Conservation (phyloP, 2,888 invertebrate genomes). For the Troglohyphantes excavatus region DNA sequence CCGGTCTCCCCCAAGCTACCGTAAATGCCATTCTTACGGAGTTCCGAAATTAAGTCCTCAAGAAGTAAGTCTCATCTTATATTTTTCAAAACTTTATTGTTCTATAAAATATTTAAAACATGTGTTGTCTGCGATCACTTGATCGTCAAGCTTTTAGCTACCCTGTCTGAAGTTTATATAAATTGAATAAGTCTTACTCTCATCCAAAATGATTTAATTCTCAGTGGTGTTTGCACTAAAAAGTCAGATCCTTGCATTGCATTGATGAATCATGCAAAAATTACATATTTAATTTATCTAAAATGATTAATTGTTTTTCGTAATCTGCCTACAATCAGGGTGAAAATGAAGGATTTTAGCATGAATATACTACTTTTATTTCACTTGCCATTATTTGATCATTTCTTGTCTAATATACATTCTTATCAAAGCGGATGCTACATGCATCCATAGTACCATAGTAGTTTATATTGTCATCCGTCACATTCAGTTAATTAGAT, state of each 20-base stretch:
- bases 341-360: too few relatives aligned
- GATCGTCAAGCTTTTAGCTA: background rate
- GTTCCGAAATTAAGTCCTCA: constrained; percentile 77
- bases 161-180: background rate
- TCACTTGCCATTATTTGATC: too few relatives aligned
- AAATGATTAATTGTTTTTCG: background rate
- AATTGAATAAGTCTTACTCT: background rate
- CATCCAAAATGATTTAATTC: background rate
- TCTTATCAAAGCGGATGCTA: too few relatives aligned
- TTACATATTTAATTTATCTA: background rate
- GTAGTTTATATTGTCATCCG: too few relatives aligned
- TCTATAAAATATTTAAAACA: background rate
- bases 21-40: constrained; percentile 75
- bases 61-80: constrained; percentile 59
- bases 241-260: background rate
- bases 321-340: too few relatives aligned
- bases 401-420: too few relatives aligned
- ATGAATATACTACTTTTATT: too few relatives aligned
- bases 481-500: too few relatives aligned
- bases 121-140: background rate
- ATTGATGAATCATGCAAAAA: background rate
- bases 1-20: constrained; percentile 64
- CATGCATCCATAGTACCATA: too few relatives aligned
- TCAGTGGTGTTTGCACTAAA: background rate
- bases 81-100: background rate